These are phyloP conservation scores for Semicossyphus pulcher DNA, from an alignment of 2,113 vertebrate genomes.

Conservation along the genomic window DNA sequence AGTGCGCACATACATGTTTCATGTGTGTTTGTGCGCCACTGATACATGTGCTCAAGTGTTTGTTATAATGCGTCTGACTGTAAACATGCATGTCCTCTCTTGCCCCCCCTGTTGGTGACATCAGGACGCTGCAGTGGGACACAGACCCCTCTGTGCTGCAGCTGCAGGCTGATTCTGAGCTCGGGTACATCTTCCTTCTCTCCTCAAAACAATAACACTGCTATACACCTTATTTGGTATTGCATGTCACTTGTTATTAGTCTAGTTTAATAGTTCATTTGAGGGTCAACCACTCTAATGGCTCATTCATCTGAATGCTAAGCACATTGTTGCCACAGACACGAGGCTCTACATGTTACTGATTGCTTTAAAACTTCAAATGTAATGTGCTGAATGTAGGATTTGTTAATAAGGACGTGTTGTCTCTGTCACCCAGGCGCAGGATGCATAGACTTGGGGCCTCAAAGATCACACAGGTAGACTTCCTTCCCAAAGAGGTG, in stretches of 20 bases:
- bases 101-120: slow-evolving; percentile 82
- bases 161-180: slow-evolving; percentile 98
- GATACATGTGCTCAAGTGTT: slow-evolving; percentile 1
- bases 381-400: background rate
- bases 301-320: background rate
- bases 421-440: slow-evolving; percentile 81
- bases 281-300: background rate
- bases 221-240: slow-evolving; percentile 8
- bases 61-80: slow-evolving; percentile 45
- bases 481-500: slow-evolving; percentile 94
- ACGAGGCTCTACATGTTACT: too few species aligned
- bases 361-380: background rate
- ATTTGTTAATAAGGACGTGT: slow-evolving; percentile 13
- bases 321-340: background rate
- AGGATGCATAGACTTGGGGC: slow-evolving; percentile 91
- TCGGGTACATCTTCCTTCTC: slow-evolving; percentile 90
- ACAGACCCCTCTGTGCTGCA: slow-evolving; percentile 99
- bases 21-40: slow-evolving; percentile 7
- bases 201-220: slow-evolving; percentile 40
- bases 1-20: background rate
- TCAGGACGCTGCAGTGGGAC: slow-evolving; percentile 99
- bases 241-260: slow-evolving; percentile 8
- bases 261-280: background rate
- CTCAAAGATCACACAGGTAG: slow-evolving; percentile 96
- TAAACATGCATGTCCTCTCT: slow-evolving; percentile 86